These are phyloP conservation scores for Atherinomorus stipes DNA, from an alignment of 2,113 vertebrate genomes.

Conservation along the genomic window DNA sequence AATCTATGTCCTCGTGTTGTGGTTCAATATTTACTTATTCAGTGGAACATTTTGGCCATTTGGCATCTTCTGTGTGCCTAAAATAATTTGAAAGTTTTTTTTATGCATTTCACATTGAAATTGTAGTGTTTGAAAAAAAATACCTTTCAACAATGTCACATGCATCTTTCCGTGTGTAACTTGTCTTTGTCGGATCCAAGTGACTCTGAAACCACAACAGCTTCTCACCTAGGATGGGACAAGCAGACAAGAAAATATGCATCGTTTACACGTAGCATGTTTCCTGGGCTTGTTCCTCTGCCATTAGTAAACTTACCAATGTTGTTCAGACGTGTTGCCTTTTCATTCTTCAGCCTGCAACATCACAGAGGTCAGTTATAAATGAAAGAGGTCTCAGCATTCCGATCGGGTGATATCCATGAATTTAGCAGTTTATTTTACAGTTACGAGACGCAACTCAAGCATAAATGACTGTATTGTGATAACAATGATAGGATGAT, in stretches of 20 bases:
- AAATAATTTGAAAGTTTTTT: no score
- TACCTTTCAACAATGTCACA: slow-evolving; percentile 91
- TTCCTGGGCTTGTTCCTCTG: no score
- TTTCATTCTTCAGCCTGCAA: slow-evolving; percentile 89
- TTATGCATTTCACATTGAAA: no score
- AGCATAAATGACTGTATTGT: no score
- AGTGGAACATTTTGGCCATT: no score
- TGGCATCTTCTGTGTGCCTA: no score
- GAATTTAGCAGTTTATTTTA: not conserved
- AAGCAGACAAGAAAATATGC: not conserved
- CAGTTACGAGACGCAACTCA: not conserved
- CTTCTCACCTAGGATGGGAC: slow-evolving; percentile 87
- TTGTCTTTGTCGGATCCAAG: slow-evolving; percentile 84
- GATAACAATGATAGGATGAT: not conserved
- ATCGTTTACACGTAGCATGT: not conserved
- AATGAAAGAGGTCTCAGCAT: not conserved
- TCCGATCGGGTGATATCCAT: not conserved
- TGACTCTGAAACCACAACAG: slow-evolving; percentile 94
- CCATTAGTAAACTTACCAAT: slow-evolving; percentile 81
- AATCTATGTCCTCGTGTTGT: no score
- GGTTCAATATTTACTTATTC: no score
- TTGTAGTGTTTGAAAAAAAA: no score
- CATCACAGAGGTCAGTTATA: slow-evolving; percentile 17
- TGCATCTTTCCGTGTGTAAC: slow-evolving; percentile 89
- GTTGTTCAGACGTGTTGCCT: slow-evolving; percentile 88